Percentiles rank a stretch among this genome's conserved stretches.
These are phyloP conservation scores for Orestias chungarensis DNA, from an alignment of 2,797 vertebrate genomes.

Conservation along the genomic window DNA sequence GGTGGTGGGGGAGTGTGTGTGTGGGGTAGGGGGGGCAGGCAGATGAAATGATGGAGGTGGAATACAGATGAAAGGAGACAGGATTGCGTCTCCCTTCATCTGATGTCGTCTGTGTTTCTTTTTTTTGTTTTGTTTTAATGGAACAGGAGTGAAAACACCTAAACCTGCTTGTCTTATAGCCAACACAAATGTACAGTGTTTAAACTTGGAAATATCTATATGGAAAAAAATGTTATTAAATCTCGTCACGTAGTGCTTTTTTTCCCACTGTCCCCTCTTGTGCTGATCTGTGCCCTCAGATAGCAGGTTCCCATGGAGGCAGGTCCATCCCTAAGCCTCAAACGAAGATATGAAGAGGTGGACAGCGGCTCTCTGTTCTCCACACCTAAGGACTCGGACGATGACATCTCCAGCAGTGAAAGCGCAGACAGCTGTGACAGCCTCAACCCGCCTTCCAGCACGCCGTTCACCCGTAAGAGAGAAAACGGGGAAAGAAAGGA, in stretches of 20 bases:
- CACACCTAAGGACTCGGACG: constrained; percentile 88
- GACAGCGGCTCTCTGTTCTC: constrained; percentile 89
- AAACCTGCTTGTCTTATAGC: constrained; percentile 5
- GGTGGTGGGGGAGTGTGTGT: no score
- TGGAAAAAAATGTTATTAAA: not conserved
- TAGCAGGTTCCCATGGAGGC: constrained; percentile 90
- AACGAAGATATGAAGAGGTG: constrained; percentile 93
- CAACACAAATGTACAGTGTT: not conserved
- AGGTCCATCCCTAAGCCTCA: constrained; percentile 85
- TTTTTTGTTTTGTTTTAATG: constrained; percentile 27
- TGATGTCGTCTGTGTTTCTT: constrained; percentile 63
- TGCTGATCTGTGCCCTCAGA: constrained; percentile 66
- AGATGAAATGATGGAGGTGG: constrained; percentile 64
- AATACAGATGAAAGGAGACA: constrained; percentile 69
- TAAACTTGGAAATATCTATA: not conserved
- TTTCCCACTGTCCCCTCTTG: constrained; percentile 13
- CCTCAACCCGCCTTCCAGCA: constrained; percentile 88
- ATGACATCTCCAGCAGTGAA: constrained; percentile 95
- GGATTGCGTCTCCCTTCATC: no score
- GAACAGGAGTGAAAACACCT: constrained; percentile 2
- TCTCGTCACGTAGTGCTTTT: not conserved
- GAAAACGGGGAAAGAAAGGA: not conserved
- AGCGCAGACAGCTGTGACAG: constrained; percentile 97
- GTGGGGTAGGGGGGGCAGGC: no score
- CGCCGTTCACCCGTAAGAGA: constrained; percentile 87